Evolutionary conservation across 2,797 vertebrate species (phyloP), one percentile per base, ranked within the genome.

Genomic region (Alectoris magna): DNA sequence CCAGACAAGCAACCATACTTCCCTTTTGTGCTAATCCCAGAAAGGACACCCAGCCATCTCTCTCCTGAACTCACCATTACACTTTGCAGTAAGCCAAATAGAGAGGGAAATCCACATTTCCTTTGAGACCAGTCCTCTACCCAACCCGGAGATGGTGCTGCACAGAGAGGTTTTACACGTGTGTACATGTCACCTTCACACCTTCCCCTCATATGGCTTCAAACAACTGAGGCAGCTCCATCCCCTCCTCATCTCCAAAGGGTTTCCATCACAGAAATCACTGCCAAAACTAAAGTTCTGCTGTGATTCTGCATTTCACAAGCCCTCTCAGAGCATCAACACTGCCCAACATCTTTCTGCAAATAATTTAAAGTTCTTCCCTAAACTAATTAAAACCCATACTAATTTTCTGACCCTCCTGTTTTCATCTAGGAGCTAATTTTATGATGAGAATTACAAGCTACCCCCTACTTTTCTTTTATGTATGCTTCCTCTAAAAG

Each of bases 401-500:
- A 29, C 76, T 74, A 3, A 71, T 91, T 92, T 89, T 49, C 70
- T 76, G 76, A 84, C 76, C 73, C 43, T 83, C 68, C 69, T 22
- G 8, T 84, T 93, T 84, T 76, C 79, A 68, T 70, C 67, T 73
- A 38, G 27, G 51, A 68, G 4, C 39, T 75, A 11, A 36, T 55
- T 78, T 83, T 83, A 79, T 2, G 5, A 23, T 87, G 31, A 76
- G n/a, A 92, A 78, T 89, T 69, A 82, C 93, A 84, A 92, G 51
- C 51, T 59, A 70, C 31, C 59, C 86, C 58, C 67, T 49, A 38
- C 63, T 94, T 87, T 56, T 46, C 75, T n/a, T 55, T 60, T 41
- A 71, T 23, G n/a, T 15, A 1, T 18, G 12, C 81, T 95, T 89
- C 87, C 74, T 81, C 92, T 66, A 38, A 82, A 69, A 87, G 39